Conservation (phyloP, 2,797 vertebrate species). For the Champsocephalus gunnari region DNA sequence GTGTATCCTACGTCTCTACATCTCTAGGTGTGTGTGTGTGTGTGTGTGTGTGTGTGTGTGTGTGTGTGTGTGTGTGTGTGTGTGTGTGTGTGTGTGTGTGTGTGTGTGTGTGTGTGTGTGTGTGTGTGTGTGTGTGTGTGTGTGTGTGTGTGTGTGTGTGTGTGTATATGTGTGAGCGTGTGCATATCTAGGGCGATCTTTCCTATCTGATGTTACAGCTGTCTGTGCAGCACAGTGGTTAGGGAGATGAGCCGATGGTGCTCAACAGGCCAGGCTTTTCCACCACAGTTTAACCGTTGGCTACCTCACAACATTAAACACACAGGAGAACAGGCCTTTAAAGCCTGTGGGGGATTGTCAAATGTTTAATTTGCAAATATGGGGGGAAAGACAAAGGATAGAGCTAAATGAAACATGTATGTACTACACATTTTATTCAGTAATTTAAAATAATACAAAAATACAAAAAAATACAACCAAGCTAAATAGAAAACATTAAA, state of each 20-base stretch:
- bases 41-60: too few species aligned
- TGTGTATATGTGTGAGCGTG: constrained; percentile 39
- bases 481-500: not conserved
- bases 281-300: constrained; percentile 82
- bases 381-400: not conserved
- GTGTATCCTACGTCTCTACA: constrained; percentile 37
- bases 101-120: not conserved
- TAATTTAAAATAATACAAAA: not conserved
- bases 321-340: not conserved
- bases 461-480: not conserved
- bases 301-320: constrained; percentile 46
- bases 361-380: not conserved
- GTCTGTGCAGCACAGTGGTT: constrained; percentile 79
- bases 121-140: constrained; percentile 39
- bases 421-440: not conserved
- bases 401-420: not conserved
- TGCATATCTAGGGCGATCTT: constrained; percentile 76
- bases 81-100: too few species aligned
- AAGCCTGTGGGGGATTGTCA: not conserved
- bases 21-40: not conserved
- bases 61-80: too few species aligned
- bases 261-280: constrained; percentile 60
- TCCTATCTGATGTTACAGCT: constrained; percentile 81
- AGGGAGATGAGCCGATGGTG: constrained; percentile 55
- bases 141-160: constrained; percentile 35